Base-by-base conservation (phyloP, 2,797 vertebrate species). In the Gila robusta region DNA sequence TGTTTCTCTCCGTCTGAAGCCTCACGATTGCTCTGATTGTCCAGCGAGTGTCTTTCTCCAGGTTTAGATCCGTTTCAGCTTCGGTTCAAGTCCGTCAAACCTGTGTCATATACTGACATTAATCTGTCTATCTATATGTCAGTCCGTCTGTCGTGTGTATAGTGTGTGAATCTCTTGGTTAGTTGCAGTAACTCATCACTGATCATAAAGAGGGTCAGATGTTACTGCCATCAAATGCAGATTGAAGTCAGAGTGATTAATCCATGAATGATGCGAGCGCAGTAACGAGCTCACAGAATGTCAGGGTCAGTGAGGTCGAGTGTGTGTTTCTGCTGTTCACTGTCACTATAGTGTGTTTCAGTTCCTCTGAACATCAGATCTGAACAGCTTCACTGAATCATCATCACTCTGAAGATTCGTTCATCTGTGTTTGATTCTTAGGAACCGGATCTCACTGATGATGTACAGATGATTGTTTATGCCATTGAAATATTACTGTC, bases 151-250 rank as follows among this genome's bases (percentile, higher is more conserved):
- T 32, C 6, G 7, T 56, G 7, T 56, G 21, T 56, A 1, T 23
- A 23, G 21, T 23, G 2, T 8, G 21, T 23, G 6, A 21, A 54
- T 56, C 54, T 56, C 54, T n/a, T 7, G 2, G 17, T 54, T 54
- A 54, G 2, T 7, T 21, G 52, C 17, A 49, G 47, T 16, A 5
- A 17, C 6, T 56, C 52, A 16, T 5, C 47, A 49, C 47, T 49
- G 52, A 8, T 54, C 54, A 79, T 28, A 19, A 64, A 26, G n/a
- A 6, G 56, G 49, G 49, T 76, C 59, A 79, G 56, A 66, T 47
- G n/a, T 79, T 37, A 44, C 56, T 78, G 76, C 23, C 56, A 64
- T 64, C 37, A 41, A 79, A 44, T 66, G 8, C 37, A 66, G n/a
- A 66, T 47, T 47, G 39, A 47, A 79, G 37, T 64, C 16, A 47